Base-by-base conservation (phyloP, 2,113 vertebrate species). In the Falco punctatus region DNA sequence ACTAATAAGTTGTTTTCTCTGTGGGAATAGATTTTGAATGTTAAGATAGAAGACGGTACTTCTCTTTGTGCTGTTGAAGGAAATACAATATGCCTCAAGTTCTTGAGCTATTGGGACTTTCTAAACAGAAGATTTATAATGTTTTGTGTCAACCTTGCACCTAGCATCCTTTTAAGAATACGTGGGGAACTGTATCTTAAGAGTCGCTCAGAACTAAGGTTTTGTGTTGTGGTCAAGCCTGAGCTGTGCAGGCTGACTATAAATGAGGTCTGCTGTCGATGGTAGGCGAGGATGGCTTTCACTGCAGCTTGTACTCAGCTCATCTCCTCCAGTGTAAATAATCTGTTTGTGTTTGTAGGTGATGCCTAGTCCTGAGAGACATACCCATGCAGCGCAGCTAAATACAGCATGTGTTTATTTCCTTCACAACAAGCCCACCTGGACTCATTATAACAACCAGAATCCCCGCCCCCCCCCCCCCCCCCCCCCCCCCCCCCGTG, bases 1-100 rank as follows among this genome's bases (percentile, higher is more conserved):
- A 97, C 96, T 97, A 97, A 95, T 97, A 98, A 97, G 86, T 93
- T 97, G 58, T 96, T 97, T 97, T 96, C 84, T 97, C 69, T 78
- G 79, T 58, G 84, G 78, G 85, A 86, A 92, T 93, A 69, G 62
- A 55, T 55, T 91, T 89, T 57, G 44, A 90, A 91, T 93, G 69
- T 83, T 96, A 86, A 95, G 88, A 81, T 71, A 72, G 92, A 81
- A 80, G 91, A 90, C 61, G 24, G 4, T 44, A 44, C 27, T 90
- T 71, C 64, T 80, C 49, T 75, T 64, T 16, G 44, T 67, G 48
- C 42, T 2, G 8, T 35, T 14, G 75, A 33, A 70, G 65, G 59
- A 42, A 87, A 88, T 13, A 4, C 11, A 66, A 42, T 5, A 3
- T 4, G 57, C 61, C 24, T 33, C 12, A 83, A 75, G 71, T 95